Evolutionary conservation across 2,888 invertebrate species (phyloP), one percentile per base, ranked within the genome.

Genomic region (Gordius sp.): DNA sequence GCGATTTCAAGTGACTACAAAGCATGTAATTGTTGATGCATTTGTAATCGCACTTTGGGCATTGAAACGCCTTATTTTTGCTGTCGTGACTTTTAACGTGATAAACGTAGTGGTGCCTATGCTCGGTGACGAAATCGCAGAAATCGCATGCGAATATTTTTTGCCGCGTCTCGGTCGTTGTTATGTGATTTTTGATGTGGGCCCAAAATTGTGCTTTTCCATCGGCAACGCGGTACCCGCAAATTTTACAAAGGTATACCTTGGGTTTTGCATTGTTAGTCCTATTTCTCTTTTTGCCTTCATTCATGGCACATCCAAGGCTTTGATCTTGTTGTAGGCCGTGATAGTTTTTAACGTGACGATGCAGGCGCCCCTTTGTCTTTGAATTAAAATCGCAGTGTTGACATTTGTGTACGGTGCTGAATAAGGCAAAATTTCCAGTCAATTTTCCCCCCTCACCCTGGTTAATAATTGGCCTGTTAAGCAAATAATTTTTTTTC

Each of bases 11-110:
- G 68, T 97, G 97, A 0, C 87, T 89, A 70, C 87, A 93, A 58
- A 99, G 74, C 97, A 99, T 99, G 0, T 91, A 91, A 68, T 89
- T 87, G 72, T 87, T 91, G n/a, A 89, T 87, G 67, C 89, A 91
- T 2, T 63, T 60, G 58, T 65, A 63, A 54, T 63, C 61, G 61
- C 59, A 59, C 26, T 59, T 59, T 8, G 2, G 16, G 69, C 91
- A 93, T 67, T 82, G 81, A 73, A 82, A 91, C 1, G 93, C 93
- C 67, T 99, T 99, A 1, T 81, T 80, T n/a, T n/a, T n/a, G 41
- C 87, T 86, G 64, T 79, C 76, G 69, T 97, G 97, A 68, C 91
- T 91, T 47, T 85, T 75, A 67, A 89, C 75, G 68, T 91, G 97
- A 65, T 93, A 99, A 67, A 93, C 91, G 59, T 93, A 72, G 64